Conservation (phyloP, 2,797 vertebrate genomes). For the Hippocampus kuda region DNA sequence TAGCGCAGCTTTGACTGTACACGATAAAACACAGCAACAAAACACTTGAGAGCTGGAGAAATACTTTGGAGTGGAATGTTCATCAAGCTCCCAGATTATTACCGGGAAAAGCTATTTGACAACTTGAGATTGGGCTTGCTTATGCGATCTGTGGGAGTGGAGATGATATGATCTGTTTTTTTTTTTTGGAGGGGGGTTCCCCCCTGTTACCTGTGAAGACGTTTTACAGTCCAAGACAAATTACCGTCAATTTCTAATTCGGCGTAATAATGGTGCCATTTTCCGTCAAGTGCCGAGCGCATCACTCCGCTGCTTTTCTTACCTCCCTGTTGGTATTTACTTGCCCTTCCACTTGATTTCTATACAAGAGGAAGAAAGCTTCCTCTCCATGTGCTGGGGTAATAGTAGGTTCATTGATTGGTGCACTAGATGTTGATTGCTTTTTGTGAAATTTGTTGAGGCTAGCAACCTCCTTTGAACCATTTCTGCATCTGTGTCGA, state of each 20-base stretch:
- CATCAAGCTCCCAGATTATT: slow-evolving; percentile 32
- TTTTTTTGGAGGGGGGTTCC: no score
- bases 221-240: slow-evolving; percentile 26
- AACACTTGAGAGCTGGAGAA: background rate
- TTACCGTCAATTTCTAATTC: slow-evolving; percentile 29
- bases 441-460: background rate
- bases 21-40: background rate
- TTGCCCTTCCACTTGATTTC: background rate
- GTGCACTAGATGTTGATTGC: background rate
- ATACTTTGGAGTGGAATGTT: slow-evolving; percentile 18
- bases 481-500: background rate
- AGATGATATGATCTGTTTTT: slow-evolving; percentile 35
- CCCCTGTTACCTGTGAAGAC: slow-evolving; percentile 13
- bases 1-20: background rate
- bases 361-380: background rate
- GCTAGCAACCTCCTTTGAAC: background rate
- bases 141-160: slow-evolving; percentile 18
- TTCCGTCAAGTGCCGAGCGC: slow-evolving; percentile 22
- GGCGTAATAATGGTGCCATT: slow-evolving; percentile 33
- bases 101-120: slow-evolving; percentile 41
- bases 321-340: background rate
- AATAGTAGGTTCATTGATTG: background rate
- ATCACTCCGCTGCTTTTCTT: slow-evolving; percentile 14
- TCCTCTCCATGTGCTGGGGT: background rate
- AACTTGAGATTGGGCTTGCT: slow-evolving; percentile 20